Evolutionary conservation across 1,140 invertebrate genomes (phyloP).

Genomic region (Spodoptera frugiperda): DNA sequence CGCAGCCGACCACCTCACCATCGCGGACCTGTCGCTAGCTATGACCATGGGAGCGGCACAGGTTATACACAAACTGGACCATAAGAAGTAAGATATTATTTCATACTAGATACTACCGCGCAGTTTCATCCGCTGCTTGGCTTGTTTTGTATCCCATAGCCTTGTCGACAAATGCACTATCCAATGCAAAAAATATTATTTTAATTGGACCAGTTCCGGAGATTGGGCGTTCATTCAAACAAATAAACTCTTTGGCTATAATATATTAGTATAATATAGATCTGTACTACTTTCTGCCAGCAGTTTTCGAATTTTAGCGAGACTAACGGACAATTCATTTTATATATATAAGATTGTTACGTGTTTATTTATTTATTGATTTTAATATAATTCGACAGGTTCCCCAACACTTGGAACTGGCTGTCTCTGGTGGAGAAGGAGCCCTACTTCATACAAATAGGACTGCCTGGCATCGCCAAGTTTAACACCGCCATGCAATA

Average conservation of each 20-base stretch:
- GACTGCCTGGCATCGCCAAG: background rate
- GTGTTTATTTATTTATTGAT: too few relatives aligned
- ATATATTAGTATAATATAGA: too few relatives aligned
- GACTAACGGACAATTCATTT: too few relatives aligned
- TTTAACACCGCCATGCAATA: constrained; percentile 5
- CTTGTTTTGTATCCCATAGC: background rate
- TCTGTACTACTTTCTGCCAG: too few relatives aligned
- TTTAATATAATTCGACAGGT: constrained; percentile 50
- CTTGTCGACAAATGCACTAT: too few relatives aligned
- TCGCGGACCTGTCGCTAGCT: constrained; percentile 63
- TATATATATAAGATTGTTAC: too few relatives aligned
- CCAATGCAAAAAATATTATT: too few relatives aligned
- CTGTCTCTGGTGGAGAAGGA: constrained; percentile 50
- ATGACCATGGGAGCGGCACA: constrained; percentile 52
- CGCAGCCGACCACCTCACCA: constrained; percentile 56
- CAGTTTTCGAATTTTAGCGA: too few relatives aligned
- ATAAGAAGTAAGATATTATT: constrained; percentile 51
- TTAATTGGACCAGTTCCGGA: too few relatives aligned
- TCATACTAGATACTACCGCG: background rate
- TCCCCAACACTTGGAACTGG: constrained; percentile 58
- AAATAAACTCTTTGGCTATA: too few relatives aligned
- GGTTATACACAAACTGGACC: constrained; percentile 51
- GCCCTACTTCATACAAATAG: constrained; percentile 55
- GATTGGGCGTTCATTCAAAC: too few relatives aligned
- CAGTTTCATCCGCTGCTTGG: background rate